phyloP scores from a whole-genome alignment of 2,888 invertebrate genomes.

The Bugula neritina region DNA sequence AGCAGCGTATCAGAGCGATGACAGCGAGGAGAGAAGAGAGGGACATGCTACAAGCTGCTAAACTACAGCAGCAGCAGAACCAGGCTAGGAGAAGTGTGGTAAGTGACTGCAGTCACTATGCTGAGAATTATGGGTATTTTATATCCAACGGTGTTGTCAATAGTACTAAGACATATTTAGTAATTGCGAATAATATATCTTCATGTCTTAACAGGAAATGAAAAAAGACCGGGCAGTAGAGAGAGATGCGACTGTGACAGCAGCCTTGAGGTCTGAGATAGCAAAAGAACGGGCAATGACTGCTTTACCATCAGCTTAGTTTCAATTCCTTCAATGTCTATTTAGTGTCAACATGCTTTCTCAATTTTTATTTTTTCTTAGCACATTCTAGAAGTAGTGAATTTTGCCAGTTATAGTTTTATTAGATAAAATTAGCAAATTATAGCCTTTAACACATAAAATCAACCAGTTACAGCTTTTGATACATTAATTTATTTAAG shows the following conservation, averaged over 20 bases:
- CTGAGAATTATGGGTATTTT: too few species aligned
- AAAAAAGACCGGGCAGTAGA: neutral
- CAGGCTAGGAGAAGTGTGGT: neutral
- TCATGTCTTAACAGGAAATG: neutral
- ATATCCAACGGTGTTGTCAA: too few species aligned
- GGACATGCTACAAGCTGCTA: slow-evolving; percentile 7
- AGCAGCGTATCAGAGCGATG: slow-evolving; percentile 10
- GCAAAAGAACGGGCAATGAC: neutral
- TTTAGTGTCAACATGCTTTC: too few species aligned
- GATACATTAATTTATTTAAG: too few species aligned
- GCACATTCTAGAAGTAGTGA: too few species aligned
- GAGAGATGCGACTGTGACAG: slow-evolving; percentile 6
- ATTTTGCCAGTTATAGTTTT: too few species aligned
- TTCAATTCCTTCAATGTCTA: too few species aligned
- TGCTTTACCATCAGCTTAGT: too few species aligned
- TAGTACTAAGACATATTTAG: neutral
- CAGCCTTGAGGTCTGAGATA: neutral
- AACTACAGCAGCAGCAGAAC: slow-evolving; percentile 16
- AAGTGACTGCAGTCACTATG: neutral
- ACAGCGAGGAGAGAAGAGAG: slow-evolving; percentile 18
- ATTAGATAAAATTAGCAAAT: too few species aligned
- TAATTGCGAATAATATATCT: neutral
- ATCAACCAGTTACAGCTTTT: too few species aligned
- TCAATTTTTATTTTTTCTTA: too few species aligned
- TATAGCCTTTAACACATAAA: too few species aligned